Evolutionary conservation across 2,888 invertebrate species (phyloP), one percentile per base, ranked within the genome.

Genomic region (Himalopsyche kuldschensis): DNA sequence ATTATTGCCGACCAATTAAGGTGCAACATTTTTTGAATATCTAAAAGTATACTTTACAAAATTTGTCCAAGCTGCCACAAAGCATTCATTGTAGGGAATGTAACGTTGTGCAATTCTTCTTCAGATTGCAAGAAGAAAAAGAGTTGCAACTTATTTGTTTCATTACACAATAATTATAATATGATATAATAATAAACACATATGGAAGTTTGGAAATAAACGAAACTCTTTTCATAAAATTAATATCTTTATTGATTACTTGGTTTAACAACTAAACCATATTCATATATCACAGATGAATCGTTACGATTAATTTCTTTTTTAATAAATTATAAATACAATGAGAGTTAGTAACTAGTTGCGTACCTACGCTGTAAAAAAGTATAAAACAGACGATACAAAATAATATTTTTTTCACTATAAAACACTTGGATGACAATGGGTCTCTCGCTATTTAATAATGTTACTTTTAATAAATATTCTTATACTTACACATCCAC

Each of bases 201-300:
- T 31, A 31, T 4, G 32, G n/a, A 17, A 31, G 20, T 20, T 79
- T 11, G 75, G 24, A 27, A 63, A 15, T 11, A 69, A 82, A 82
- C n/a, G 46, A 82, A 81, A 69, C n/a, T 47, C 41, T 32, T 77
- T 79, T 75, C 78, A 79, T 85, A 85, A 83, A 85, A 85, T 85
- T 80, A 82, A 69, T 83, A 81, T 80, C 75, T 77, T 84, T 81
- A 81, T 82, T 82, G 76, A 35, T 83, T 82, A 79, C 84, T 83
- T 78, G 81, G 80, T 80, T 48, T 84, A 86, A 84, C 84, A 84
- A 75, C 32, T 79, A 83, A 69, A 80, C 75, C 75, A 80, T 76
- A 81, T 76, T 79, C 46, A 35, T 86, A 84, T 86, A 85, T 85
- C 86, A 86, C 86, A 86, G 86, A 86, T 84, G 82, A 86, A 84